Base-by-base conservation (phyloP, 1,140 invertebrate genomes). In the Eriocheir sinensis region DNA sequence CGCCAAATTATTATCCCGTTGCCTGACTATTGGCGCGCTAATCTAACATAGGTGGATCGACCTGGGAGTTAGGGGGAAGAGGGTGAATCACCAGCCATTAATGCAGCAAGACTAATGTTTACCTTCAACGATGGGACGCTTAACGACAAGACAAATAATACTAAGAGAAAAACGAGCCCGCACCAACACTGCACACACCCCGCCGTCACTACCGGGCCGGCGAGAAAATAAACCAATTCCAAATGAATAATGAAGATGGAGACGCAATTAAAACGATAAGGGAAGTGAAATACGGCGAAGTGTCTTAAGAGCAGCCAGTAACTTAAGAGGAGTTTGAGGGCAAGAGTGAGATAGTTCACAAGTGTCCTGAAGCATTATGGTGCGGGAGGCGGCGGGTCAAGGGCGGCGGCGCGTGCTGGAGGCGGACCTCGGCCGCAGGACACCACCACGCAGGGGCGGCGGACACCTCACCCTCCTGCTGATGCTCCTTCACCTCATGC, bases 171-270 rank as follows among this genome's bases (percentile, higher is more conserved):
- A 6, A n/a, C 8, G 60, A 72, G 60, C 60, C 44, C 60, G n/a
- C 21, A 21, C 12, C 27, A 21, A 21, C 60, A 21, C 60, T 15
- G 44, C 60, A 72, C 60, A 72, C 60, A n/a, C 60, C 60, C 60
- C n/a, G 60, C 60, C 60, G 60, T 72, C 60, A 72, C 60, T 72
- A 72, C 60, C 60, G 60, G 21, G 60, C 21, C 60, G 6, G 21
- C 27, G 27, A 72, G 60, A n/a, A n/a, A 72, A 72, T 72, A 72
- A 72, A 72, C 60, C 60, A 72, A 72, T 72, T 72, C n/a, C 21
- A n/a, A 72, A 72, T 72, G 60, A 72, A 72, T 72, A 72, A 72
- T 72, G 60, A 72, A 72, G 60, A 72, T n/a, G 60, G 60, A 72
- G 60, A 72, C 60, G 60, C 60, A 72, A 72, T 72, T 72, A 72